phyloP scores from a whole-genome alignment of 23 tunicate genomes.

The Trididemnum clinides region DNA sequence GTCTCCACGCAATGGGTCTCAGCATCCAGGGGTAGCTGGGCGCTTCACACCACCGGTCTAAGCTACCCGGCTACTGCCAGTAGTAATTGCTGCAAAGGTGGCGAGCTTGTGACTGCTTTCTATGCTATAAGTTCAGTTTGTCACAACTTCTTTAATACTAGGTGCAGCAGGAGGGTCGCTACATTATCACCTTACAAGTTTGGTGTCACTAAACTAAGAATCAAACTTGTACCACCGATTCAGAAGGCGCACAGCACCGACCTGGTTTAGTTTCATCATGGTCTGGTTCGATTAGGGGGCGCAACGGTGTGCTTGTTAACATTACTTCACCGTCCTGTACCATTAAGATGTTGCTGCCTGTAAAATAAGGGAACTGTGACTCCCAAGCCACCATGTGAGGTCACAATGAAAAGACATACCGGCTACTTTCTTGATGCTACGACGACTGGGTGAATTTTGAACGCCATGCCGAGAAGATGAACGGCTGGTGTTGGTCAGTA shows the following conservation, averaged over 20 bases:
- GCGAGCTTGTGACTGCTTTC: too few species aligned
- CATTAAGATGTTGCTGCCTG: constrained; percentile 24
- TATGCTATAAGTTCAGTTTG: too few species aligned
- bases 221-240: too few species aligned
- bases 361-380: neutral
- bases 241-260: too few species aligned
- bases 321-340: constrained; percentile 56
- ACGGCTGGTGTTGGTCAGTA: neutral
- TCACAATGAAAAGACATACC: neutral
- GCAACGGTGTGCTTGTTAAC: constrained; percentile 70
- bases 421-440: neutral
- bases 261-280: neutral
- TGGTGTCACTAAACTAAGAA: too few species aligned
- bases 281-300: constrained; percentile 11
- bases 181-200: too few species aligned
- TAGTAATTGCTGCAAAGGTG: too few species aligned
- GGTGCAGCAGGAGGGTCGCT: too few species aligned
- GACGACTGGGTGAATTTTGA: constrained; percentile 5
- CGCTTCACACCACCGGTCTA: too few species aligned
- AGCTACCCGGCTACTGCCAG: too few species aligned
- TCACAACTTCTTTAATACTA: too few species aligned
- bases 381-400: neutral
- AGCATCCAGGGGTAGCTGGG: neutral
- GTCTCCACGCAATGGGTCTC: neutral
- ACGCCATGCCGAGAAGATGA: constrained; percentile 8